A percentile compares a stretch with the other conserved stretches of the same genome.
These are phyloP conservation scores for Cydia strobilella DNA, from an alignment of 1,140 invertebrate species.

Conservation along the genomic window DNA sequence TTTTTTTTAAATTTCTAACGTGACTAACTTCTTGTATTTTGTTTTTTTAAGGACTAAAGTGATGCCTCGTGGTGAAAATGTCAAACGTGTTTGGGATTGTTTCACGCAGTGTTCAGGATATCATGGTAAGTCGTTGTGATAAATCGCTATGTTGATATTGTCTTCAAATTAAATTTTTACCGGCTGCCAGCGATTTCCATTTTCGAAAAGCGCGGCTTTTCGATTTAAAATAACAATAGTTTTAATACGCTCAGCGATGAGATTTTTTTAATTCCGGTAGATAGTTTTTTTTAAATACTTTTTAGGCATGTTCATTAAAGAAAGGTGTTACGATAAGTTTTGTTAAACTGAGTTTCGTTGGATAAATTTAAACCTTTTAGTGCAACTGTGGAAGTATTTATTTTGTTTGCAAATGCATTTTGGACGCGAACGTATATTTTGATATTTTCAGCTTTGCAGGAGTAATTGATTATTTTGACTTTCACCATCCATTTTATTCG, in stretches of 20 bases:
- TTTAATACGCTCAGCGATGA: neutral
- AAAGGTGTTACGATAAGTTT: too few relatives aligned
- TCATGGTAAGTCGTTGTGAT: constrained; percentile 3
- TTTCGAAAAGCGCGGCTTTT: constrained; percentile 7
- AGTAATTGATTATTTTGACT: neutral
- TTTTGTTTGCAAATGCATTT: neutral
- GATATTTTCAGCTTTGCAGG: neutral
- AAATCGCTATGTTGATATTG: neutral
- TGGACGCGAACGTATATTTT: neutral
- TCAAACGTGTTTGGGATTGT: constrained; percentile 25
- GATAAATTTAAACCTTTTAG: constrained; percentile 5
- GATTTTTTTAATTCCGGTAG: neutral
- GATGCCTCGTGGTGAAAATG: constrained; percentile 29
- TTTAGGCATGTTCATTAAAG: too few relatives aligned
- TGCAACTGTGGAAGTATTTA: constrained; percentile 4
- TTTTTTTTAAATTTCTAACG: neutral
- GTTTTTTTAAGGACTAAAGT: constrained; percentile 20
- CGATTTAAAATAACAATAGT: too few relatives aligned
- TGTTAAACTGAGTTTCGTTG: neutral
- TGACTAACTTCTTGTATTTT: constrained; percentile 21
- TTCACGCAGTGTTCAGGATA: constrained; percentile 12
- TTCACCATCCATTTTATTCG: neutral
- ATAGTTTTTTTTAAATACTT: neutral
- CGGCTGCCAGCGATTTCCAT: neutral
- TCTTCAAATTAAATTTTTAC: neutral